Percentiles rank a stretch among this genome's conserved stretches.
Evolutionary conservation across 2,113 vertebrate species (phyloP).

Genomic region (Prionailurus bengalensis): DNA sequence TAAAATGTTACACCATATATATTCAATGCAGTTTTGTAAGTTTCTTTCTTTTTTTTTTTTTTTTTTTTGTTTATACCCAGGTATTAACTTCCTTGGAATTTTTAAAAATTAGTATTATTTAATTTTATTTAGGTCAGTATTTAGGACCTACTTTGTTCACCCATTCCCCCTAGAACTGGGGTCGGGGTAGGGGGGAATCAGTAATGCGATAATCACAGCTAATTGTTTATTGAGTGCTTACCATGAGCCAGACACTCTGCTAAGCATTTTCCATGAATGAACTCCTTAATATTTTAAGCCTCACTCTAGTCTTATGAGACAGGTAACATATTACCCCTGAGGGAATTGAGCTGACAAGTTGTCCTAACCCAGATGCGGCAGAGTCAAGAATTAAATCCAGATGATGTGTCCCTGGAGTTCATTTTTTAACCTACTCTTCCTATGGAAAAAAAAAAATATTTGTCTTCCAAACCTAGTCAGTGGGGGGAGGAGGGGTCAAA

Average conservation of each 20-base stretch:
- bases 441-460: background rate
- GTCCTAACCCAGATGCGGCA: background rate
- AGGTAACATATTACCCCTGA: background rate
- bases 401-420: background rate
- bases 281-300: background rate
- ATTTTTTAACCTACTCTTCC: background rate
- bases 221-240: background rate
- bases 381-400: background rate
- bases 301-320: background rate
- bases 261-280: background rate
- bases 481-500: background rate
- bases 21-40: background rate
- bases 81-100: background rate
- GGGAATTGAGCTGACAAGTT: background rate
- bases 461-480: rapidly evolving
- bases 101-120: background rate
- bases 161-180: background rate
- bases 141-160: background rate
- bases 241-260: background rate
- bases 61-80: background rate
- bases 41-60: background rate
- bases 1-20: background rate
- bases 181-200: background rate
- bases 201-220: background rate
- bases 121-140: background rate